These are phyloP conservation scores for Leptinotarsa undecemlineata DNA, from an alignment of 1,140 invertebrate genomes.

Conservation along the genomic window DNA sequence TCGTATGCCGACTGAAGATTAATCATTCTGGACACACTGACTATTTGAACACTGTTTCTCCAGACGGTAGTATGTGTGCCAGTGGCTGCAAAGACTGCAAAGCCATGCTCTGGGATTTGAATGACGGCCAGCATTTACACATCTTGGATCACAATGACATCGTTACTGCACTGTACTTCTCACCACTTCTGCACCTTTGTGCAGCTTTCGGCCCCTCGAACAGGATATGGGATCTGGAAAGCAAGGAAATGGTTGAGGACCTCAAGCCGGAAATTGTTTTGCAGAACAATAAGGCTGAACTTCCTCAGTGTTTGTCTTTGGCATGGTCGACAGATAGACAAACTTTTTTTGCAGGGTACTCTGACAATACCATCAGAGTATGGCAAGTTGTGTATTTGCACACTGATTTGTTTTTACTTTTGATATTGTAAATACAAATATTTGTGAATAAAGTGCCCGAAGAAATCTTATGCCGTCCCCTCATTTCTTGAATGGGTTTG, in stretches of 20 bases:
- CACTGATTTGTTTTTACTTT: conserved; percentile 35
- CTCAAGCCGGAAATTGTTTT: conserved; percentile 91
- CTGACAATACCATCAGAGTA: conserved; percentile 96
- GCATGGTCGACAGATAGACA: conserved; percentile 99
- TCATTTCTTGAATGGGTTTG: too few relatives aligned
- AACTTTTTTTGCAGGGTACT: conserved; percentile 98
- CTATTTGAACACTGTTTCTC: conserved; percentile 97
- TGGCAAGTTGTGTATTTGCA: conserved; percentile 92
- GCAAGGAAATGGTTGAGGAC: conserved; percentile 99
- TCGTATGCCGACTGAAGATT: conserved; percentile 85
- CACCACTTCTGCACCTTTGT: too few relatives aligned
- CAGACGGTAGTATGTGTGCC: conserved; percentile 98
- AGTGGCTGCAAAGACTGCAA: conserved; percentile 99
- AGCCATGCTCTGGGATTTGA: conserved; percentile 97
- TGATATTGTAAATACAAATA: neutral
- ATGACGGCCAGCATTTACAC: conserved; percentile 99
- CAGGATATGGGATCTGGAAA: conserved; percentile 99
- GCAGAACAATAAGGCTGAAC: conserved; percentile 78
- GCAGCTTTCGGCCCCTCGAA: conserved; percentile 98
- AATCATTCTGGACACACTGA: conserved; percentile 97
- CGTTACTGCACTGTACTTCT: conserved; percentile 98
- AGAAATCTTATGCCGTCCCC: neutral
- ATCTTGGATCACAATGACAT: conserved; percentile 98
- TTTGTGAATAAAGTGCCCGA: neutral
- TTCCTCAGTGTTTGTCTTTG: conserved; percentile 94